phyloP scores from a whole-genome alignment of 1,140 invertebrate species.

The Drosophila pectinifera region DNA sequence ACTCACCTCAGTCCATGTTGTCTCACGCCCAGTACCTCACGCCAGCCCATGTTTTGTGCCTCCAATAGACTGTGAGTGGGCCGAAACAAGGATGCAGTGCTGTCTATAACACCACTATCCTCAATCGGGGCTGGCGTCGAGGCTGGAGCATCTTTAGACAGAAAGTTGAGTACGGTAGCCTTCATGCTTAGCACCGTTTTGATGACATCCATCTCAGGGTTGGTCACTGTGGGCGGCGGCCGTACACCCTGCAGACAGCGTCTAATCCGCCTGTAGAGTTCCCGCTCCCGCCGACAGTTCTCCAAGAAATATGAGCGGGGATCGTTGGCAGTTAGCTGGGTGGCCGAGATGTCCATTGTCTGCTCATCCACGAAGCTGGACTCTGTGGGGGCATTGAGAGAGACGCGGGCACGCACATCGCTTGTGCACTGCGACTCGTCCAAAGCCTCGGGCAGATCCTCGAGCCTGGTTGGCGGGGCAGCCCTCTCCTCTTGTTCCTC shows the following conservation, averaged over 20 bases:
- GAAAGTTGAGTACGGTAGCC: conserved; percentile 73
- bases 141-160: conserved; percentile 11
- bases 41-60: conserved; percentile 84
- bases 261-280: conserved; percentile 73
- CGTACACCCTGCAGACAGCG: conserved; percentile 86
- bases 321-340: conserved; percentile 53
- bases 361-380: conserved; percentile 79
- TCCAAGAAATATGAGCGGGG: conserved; percentile 64
- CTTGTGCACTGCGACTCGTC: conserved; percentile 59
- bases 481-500: conserved; percentile 59
- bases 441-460: conserved; percentile 52
- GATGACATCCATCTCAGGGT: conserved; percentile 85
- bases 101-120: conserved; percentile 50
- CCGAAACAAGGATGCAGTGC: conserved; percentile 53
- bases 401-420: conserved; percentile 50
- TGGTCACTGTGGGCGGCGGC: conserved; percentile 88
- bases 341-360: conserved; percentile 48
- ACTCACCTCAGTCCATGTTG: conserved; percentile 86
- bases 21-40: conserved; percentile 85
- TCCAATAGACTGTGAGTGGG: conserved; percentile 78
- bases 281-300: conserved; percentile 71
- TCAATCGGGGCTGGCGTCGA: conserved; percentile 10
- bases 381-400: conserved; percentile 59
- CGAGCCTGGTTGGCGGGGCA: conserved; percentile 24
- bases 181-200: conserved; percentile 86